Percentiles rank a stretch among this genome's conserved stretches.
Evolutionary conservation across 2,113 vertebrate genomes (phyloP).

Genomic region (Verasper variegatus): DNA sequence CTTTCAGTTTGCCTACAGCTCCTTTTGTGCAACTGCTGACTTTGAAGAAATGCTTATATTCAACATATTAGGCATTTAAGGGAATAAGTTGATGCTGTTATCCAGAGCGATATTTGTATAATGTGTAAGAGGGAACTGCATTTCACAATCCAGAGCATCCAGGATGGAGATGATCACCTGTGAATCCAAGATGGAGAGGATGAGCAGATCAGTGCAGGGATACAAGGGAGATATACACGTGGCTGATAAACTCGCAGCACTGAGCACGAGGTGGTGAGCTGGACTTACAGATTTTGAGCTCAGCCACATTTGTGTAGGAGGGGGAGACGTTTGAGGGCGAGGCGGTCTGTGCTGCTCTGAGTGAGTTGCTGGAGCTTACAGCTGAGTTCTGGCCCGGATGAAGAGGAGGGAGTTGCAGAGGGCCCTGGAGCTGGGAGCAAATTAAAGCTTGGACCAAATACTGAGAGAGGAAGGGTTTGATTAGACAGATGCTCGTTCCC

Average conservation of each 20-base stretch:
- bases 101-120: too few species aligned
- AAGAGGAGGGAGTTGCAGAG: constrained; percentile 24
- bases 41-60: constrained; percentile 10
- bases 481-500: too few species aligned
- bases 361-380: constrained; percentile 40
- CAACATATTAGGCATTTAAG: neutral
- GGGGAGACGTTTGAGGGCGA: constrained; percentile 7
- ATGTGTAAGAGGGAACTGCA: neutral
- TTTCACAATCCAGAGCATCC: too few species aligned
- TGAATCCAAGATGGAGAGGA: constrained; percentile 4
- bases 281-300: constrained; percentile 18
- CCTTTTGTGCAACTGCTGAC: neutral
- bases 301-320: constrained; percentile 48
- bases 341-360: neutral
- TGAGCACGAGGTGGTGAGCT: constrained; percentile 20
- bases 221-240: constrained; percentile 23
- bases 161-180: neutral
- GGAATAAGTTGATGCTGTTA: neutral
- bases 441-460: constrained; percentile 47
- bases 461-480: constrained; percentile 7
- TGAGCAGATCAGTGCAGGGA: constrained; percentile 5
- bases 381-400: constrained; percentile 29
- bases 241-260: neutral
- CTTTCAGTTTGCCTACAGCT: neutral
- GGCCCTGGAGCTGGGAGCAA: constrained; percentile 46